Evolutionary conservation across 2,113 vertebrate genomes (phyloP).

Genomic region (Heloderma charlesbogerti): DNA sequence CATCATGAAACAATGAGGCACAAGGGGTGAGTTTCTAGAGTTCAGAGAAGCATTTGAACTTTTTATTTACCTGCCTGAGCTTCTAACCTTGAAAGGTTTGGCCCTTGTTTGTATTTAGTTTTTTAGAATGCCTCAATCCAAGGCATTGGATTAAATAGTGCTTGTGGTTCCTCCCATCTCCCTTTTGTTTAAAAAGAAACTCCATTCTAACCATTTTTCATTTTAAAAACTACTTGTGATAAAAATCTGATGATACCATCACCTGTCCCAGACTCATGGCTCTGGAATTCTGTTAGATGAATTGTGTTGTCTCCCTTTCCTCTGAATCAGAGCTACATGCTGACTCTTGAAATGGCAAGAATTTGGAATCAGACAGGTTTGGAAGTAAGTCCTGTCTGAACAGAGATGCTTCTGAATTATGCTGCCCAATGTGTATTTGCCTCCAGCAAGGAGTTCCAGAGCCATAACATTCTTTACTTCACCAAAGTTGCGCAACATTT

Average conservation of each 20-base stretch:
- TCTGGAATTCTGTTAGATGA: conserved; percentile 66
- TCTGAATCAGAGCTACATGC: conserved; percentile 67
- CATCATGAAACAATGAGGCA: background rate
- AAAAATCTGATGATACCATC: background rate
- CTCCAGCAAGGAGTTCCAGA: conserved; percentile 59
- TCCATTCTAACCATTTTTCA: background rate
- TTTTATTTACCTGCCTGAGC: background rate
- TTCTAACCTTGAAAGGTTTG: background rate
- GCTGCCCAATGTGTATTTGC: conserved; percentile 51
- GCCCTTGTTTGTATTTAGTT: background rate
- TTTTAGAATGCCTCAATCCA: background rate
- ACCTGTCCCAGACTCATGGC: conserved; percentile 46
- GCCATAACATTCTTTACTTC: conserved; percentile 50
- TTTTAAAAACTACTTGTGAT: conserved; percentile 26
- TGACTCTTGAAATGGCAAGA: conserved; percentile 68
- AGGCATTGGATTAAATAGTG: background rate
- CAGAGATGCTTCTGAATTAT: conserved; percentile 60
- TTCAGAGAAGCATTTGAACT: background rate
- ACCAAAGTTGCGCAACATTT: conserved; percentile 53
- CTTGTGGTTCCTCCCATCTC: background rate
- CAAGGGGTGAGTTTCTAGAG: background rate
- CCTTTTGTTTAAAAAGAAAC: background rate
- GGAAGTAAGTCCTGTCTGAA: conserved; percentile 58
- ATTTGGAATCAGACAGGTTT: conserved; percentile 56
- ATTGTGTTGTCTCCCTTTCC: conserved; percentile 65